Evolutionary conservation across 37 sponge, comb jelly and placozoan genomes (phyloP), one percentile per base, ranked within the genome.

Genomic region (Eunapius fragilis): DNA sequence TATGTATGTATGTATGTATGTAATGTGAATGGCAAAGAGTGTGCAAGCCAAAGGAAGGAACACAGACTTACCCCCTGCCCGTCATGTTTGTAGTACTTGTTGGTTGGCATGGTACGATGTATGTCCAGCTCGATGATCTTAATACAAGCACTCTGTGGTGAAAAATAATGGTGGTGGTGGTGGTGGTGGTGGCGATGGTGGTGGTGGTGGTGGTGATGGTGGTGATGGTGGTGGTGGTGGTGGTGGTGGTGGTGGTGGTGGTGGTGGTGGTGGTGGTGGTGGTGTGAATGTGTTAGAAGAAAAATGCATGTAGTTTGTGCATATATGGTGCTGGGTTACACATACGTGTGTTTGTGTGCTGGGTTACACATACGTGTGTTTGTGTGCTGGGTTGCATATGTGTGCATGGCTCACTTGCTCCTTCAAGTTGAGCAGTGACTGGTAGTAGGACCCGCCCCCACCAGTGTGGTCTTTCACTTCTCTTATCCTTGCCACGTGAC

Each of bases 381-480:
- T 10, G 5, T 70, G 71, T 7, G 9, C 71, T 11, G 3, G 25
- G 71, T 70, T 7, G 9, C 27, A 70, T 11, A 27, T 10, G 9
- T 70, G 27, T 70, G n/a, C n/a, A 28, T 28, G 9, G 67, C 38
- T 26, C 30, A 84, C 84, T 34, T 73, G 24, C 17, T 32, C 2
- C 11, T 74, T 69, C 3, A 9, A 69, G 27, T 79, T 78, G 12
- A 87, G 47, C 70, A 87, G 70, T 2, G 90, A 89, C 70, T 79
- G 80, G 85, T 89, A 89, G 70, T 89, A 89, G 75, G 75, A 72
- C 30, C 22, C 31, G 12, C 80, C 75, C 23, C 36, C 76, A 80
- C 75, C 50, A 3, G 80, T 67, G 33, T 75, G 2, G 71, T 89
- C 79, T 23, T 69, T 72, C n/a, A 84, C 26, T 1, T 89, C 90